Evolutionary conservation across 1,140 invertebrate species (phyloP), one percentile per base, ranked within the genome.

Genomic region (Phortica variegata): DNA sequence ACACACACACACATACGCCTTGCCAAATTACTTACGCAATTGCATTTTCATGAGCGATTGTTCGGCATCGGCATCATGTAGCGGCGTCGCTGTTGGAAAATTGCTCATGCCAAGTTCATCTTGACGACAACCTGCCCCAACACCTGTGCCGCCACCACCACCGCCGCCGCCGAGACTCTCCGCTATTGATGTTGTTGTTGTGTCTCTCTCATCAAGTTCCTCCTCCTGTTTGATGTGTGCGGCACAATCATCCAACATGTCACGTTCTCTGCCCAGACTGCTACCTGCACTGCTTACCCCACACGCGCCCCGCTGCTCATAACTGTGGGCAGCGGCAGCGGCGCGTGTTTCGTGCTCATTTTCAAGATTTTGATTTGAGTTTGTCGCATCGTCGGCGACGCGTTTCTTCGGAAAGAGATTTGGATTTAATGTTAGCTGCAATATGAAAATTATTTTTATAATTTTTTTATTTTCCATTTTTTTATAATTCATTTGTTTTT

Each of bases 11-110:
- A n/a, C n/a, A n/a, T n/a, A n/a, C n/a, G n/a, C n/a, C n/a, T n/a
- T n/a, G 12, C n/a, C 9, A 15, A 12, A 1, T 10, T 6, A 65
- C 71, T 70, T 71, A 73, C 71, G 65, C 13, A 73, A 41, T 54
- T 73, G 71, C 71, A 73, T 73, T 47, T 73, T 73, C 71, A 73
- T 73, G 13, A 73, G 44, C 2, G 70, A 68, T 17, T 73, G 71
- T 42, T 73, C 71, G 2, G 62, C 68, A 51, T 66, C 63, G n/a
- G 51, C 47, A 20, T 53, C 29, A 10, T 26, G 23, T 10, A 6
- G 23, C 12, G 18, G 8, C 32, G 8, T 6, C 8, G 43, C 32
- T 8, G 26, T 29, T n/a, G 4, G 13, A n/a, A 47, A 40, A 21
- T 57, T 68, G 15, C 9, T 47, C 1, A 37, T 21, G 8, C 26